Evolutionary conservation across 2,888 invertebrate species (phyloP), one percentile per base, ranked within the genome.

Genomic region (Dasysyrphus tricinctus): DNA sequence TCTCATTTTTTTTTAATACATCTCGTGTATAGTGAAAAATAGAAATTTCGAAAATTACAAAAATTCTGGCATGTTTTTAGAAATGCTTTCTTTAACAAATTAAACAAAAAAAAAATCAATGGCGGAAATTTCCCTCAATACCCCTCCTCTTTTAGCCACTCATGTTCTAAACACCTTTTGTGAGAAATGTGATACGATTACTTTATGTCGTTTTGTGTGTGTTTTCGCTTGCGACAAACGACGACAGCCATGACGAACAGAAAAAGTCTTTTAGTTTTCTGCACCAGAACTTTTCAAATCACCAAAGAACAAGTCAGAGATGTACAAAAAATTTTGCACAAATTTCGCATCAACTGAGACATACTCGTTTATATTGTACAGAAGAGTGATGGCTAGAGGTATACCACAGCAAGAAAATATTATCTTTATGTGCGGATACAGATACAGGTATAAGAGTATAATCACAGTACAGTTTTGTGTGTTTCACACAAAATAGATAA

Each of bases 221-320:
- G 8, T 67, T 67, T 65, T 37, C 39, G 49, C 54, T 39, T 59
- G 72, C 57, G 57, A 57, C 42, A 14, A 3, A 37, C 32, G 32
- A 57, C 16, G 11, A 16, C 57, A 57, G 16, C 9, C 11, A 57
- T 57, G 57, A 37, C 16, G 56, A 49, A 49, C 47, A 49, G 19
- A 67, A 67, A 9, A 37, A 37, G 19, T 47, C 11, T 19, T 19
- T 32, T 67, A n/a, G 54, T 69, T 54, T 24, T 80, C 69, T 44
- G 49, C 49, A 57, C 34, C 56, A 70, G 51, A 70, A 76, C 67
- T 54, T 76, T 57, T 76, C 56, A 57, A 57, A 59, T 29, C 67
- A 49, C 37, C 56, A 44, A 39, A 72, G 29, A 51, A 51, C 24
- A 3, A 14, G 14, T 4, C 54, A 54, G 29, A 14, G n/a, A 16